Evolutionary conservation across 2,113 vertebrate genomes (phyloP).

Genomic region (Platanista minor): DNA sequence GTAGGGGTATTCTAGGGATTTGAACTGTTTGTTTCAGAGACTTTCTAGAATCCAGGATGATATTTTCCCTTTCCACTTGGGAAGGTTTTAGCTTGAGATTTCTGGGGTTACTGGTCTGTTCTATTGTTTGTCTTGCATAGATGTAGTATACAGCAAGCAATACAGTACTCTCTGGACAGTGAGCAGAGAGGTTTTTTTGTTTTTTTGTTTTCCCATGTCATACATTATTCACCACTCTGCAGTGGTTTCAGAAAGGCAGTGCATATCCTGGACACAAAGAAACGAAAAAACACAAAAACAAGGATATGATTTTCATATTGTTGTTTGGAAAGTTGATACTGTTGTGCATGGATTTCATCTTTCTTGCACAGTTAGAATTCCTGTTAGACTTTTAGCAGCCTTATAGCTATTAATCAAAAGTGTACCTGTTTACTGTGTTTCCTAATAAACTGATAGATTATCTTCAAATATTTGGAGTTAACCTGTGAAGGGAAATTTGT

Average conservation of each 20-base stretch:
- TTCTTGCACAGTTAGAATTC: background rate
- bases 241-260: slow-evolving; percentile 26
- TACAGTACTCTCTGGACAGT: background rate
- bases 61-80: slow-evolving; percentile 57
- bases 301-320: slow-evolving; percentile 19
- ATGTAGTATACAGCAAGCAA: background rate
- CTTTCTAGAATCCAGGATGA: slow-evolving; percentile 10
- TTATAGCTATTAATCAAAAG: background rate
- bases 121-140: slow-evolving; percentile 29
- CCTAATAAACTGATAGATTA: background rate
- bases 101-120: slow-evolving; percentile 40
- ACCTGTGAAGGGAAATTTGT: background rate
- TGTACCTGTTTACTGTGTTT: background rate
- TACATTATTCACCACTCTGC: slow-evolving; percentile 45
- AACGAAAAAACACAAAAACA: background rate
- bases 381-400: background rate
- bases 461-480: slow-evolving; percentile 21
- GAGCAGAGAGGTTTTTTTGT: background rate
- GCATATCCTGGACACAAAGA: background rate
- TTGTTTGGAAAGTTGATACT: slow-evolving; percentile 35
- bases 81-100: slow-evolving; percentile 42
- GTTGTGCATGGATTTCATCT: background rate
- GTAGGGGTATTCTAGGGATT: slow-evolving; percentile 21
- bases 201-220: background rate
- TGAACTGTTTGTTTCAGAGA: background rate